These are phyloP conservation scores for Taxidea taxus DNA, from an alignment of 2,113 vertebrate species.

Conservation along the genomic window DNA sequence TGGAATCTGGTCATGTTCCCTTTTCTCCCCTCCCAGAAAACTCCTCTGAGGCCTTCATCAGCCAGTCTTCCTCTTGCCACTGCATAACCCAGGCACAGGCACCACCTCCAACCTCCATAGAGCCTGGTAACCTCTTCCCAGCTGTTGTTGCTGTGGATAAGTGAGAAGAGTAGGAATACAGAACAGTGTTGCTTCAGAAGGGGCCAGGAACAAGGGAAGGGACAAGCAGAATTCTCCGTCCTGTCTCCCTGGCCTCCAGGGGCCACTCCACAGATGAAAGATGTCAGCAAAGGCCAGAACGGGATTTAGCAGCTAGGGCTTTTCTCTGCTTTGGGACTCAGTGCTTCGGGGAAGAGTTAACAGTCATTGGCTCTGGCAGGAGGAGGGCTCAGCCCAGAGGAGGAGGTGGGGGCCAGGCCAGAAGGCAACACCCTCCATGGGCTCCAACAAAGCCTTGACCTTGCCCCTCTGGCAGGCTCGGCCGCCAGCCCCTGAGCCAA, in stretches of 20 bases:
- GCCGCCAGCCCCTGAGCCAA: not conserved
- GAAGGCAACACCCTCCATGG: not conserved
- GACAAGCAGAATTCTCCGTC: not conserved
- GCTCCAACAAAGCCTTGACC: not conserved
- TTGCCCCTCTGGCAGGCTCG: rapidly evolving
- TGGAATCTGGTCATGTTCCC: not conserved
- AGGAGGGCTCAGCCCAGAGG: not conserved
- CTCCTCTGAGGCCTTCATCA: not conserved
- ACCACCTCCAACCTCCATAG: not conserved
- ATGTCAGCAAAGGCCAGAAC: not conserved
- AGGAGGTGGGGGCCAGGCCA: not conserved
- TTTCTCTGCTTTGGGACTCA: not conserved
- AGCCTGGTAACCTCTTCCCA: not conserved
- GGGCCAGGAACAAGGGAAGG: not conserved
- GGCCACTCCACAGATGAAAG: not conserved
- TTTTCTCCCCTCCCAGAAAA: not conserved
- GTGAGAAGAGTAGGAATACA: not conserved
- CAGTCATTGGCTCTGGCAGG: not conserved
- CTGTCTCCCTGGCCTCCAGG: not conserved
- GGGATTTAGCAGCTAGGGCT: not conserved
- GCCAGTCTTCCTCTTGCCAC: not conserved
- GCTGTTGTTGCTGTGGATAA: not conserved
- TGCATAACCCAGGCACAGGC: not conserved
- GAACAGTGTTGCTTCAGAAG: not conserved
- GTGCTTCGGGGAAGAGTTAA: not conserved